These are phyloP conservation scores for Acromyrmex echinatior DNA, from an alignment of 1,140 invertebrate species.

Conservation along the genomic window DNA sequence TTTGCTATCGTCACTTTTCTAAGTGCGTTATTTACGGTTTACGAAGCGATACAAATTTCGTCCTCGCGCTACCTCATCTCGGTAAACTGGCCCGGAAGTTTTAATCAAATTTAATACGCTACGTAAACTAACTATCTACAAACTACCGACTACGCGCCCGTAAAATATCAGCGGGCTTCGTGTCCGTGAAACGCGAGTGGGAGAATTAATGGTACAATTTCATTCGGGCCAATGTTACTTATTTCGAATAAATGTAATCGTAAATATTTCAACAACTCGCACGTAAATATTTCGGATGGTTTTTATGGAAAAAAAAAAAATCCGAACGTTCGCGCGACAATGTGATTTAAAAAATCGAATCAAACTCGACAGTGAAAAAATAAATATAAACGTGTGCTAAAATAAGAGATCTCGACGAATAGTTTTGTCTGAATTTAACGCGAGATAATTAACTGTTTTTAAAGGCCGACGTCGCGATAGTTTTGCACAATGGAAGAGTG, in stretches of 20 bases:
- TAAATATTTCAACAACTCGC: neutral
- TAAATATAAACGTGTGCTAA: neutral
- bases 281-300: neutral
- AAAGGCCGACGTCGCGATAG: conserved; percentile 17
- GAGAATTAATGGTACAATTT: conserved; percentile 26
- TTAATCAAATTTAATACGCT: conserved; percentile 59
- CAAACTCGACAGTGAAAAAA: neutral
- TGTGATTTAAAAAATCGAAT: neutral
- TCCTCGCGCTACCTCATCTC: neutral
- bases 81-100: conserved; percentile 36
- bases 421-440: neutral
- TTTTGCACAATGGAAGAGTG: conserved; percentile 49
- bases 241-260: neutral
- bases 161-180: conserved; percentile 46
- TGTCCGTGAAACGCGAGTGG: conserved; percentile 6
- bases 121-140: conserved; percentile 51
- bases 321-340: neutral
- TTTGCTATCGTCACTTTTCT: conserved; percentile 27
- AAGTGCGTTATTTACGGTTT: conserved; percentile 40
- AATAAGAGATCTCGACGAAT: neutral
- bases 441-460: conserved; percentile 12
- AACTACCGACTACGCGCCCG: conserved; percentile 28
- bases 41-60: conserved; percentile 39
- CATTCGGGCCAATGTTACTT: neutral
- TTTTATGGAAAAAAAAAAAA: neutral